phyloP scores from a whole-genome alignment of 2,113 vertebrate species.

The Strix uralensis region DNA sequence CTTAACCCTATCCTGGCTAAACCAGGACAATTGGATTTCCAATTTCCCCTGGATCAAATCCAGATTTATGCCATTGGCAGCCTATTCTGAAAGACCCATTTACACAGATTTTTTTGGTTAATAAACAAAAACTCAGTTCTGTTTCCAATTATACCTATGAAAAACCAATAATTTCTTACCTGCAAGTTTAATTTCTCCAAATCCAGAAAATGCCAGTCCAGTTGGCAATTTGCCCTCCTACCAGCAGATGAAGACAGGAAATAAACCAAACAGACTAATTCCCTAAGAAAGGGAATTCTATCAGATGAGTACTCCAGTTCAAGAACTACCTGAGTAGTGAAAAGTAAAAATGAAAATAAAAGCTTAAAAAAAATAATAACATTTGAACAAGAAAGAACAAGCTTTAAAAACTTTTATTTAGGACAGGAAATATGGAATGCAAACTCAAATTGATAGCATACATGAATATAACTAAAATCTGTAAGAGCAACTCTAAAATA shows the following conservation, averaged over 20 bases:
- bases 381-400: slow-evolving; percentile 43
- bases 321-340: slow-evolving; percentile 60
- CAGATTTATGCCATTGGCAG: not conserved
- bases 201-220: slow-evolving; percentile 64
- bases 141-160: slow-evolving; percentile 19
- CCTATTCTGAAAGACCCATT: not conserved
- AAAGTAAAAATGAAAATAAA: slow-evolving; percentile 63
- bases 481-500: slow-evolving; percentile 29
- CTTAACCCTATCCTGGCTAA: too few species aligned
- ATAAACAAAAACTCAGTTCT: not conserved
- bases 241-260: slow-evolving; percentile 68
- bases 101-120: not conserved
- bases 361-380: slow-evolving; percentile 47
- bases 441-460: slow-evolving; percentile 50
- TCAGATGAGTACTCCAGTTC: slow-evolving; percentile 60
- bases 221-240: slow-evolving; percentile 63
- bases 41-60: not conserved
- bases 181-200: slow-evolving; percentile 65
- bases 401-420: slow-evolving; percentile 24
- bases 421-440: slow-evolving; percentile 39
- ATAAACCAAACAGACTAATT: slow-evolving; percentile 66
- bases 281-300: slow-evolving; percentile 62
- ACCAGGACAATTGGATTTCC: not conserved
- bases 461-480: slow-evolving; percentile 35
- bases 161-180: slow-evolving; percentile 59